Percentiles rank a stretch among this genome's conserved stretches.
Conservation (phyloP, 2,797 vertebrate species). For the Chelon labrosus region DNA sequence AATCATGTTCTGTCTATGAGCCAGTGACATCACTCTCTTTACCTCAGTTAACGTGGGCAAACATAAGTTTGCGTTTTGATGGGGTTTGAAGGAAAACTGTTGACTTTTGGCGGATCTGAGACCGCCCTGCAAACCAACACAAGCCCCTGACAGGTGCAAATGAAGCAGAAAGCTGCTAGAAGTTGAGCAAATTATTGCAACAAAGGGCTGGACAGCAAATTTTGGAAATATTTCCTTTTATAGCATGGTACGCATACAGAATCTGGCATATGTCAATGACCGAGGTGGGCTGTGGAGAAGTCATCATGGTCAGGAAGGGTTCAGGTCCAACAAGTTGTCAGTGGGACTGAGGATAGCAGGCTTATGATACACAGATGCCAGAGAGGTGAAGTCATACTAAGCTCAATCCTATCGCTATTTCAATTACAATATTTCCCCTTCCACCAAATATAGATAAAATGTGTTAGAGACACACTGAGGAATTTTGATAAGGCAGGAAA, state of each 20-base stretch:
- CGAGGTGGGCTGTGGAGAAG: constrained; percentile 62
- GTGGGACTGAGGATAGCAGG: constrained; percentile 45
- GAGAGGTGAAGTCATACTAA: constrained; percentile 63
- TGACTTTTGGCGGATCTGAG: constrained; percentile 51
- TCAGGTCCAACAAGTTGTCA: constrained; percentile 66
- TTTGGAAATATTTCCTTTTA: constrained; percentile 73
- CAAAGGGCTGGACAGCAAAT: constrained; percentile 45
- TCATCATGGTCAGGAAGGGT: constrained; percentile 61
- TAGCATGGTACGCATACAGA: constrained; percentile 60
- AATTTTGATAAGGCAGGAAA: constrained; percentile 59
- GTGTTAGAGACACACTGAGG: constrained; percentile 51
- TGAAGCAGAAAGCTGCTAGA: constrained; percentile 59
- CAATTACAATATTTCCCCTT: constrained; percentile 64
- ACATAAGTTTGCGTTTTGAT: constrained; percentile 31
- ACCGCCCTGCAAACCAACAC: constrained; percentile 37
- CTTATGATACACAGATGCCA: constrained; percentile 71
- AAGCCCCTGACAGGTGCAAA: constrained; percentile 67
- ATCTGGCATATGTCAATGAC: constrained; percentile 68
- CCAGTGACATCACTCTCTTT: constrained; percentile 44
- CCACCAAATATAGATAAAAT: constrained; percentile 70
- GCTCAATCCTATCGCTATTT: constrained; percentile 61
- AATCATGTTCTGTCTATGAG: constrained; percentile 19
- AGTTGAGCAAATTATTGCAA: constrained; percentile 49
- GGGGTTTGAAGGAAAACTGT: constrained; percentile 45
- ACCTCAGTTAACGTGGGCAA: constrained; percentile 6